Evolutionary conservation across 2,888 invertebrate genomes (phyloP).

Genomic region (Oeneis ivallda): DNA sequence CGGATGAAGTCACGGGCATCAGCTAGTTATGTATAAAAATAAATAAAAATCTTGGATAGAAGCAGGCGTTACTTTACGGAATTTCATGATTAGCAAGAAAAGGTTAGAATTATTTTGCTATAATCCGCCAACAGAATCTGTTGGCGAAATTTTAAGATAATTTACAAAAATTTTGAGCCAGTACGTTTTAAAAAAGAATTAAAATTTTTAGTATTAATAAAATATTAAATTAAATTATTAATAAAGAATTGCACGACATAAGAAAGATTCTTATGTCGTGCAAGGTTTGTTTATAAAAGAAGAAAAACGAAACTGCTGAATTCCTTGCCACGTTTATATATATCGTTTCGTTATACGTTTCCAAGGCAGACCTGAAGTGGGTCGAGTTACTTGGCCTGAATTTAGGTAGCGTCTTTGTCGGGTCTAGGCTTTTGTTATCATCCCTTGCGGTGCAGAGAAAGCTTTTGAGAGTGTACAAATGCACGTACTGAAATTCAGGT

Average conservation of each 20-base stretch:
- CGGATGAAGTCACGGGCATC: too few relatives aligned
- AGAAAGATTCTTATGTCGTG: background rate
- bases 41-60: too few relatives aligned
- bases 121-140: too few relatives aligned
- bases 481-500: slow-evolving; percentile 3
- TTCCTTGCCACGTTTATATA: slow-evolving; percentile 2
- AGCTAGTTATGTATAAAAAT: too few relatives aligned
- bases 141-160: background rate
- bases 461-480: slow-evolving; percentile 10
- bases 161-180: background rate
- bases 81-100: too few relatives aligned
- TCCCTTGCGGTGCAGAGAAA: slow-evolving; percentile 13
- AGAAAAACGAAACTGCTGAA: background rate
- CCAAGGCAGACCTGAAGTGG: slow-evolving; percentile 21
- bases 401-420: slow-evolving; percentile 25
- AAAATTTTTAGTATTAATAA: too few relatives aligned
- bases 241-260: too few relatives aligned
- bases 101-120: too few relatives aligned
- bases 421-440: slow-evolving; percentile 18
- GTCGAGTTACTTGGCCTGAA: slow-evolving; percentile 26
- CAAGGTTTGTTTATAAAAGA: background rate
- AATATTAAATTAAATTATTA: too few relatives aligned
- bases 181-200: too few relatives aligned
- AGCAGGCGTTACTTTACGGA: too few relatives aligned
- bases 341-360: slow-evolving; percentile 7